Evolutionary conservation across 1,140 invertebrate species (phyloP), one percentile per base, ranked within the genome.

Genomic region (Batillaria attramentaria): DNA sequence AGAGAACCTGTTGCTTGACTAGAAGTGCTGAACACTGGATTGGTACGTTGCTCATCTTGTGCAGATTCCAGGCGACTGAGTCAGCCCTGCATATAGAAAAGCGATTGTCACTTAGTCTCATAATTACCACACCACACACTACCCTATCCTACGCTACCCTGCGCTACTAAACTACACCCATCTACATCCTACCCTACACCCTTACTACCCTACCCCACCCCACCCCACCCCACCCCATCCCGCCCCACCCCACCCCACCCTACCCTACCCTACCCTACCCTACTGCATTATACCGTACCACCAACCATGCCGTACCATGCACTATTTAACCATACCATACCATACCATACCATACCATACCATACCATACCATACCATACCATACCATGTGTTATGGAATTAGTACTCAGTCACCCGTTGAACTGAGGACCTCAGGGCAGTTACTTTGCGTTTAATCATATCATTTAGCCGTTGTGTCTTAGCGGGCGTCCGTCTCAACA

Each of bases 51-150:
- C 99, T 98, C 87, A 99, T 93, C 91, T 99, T 99, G 90, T 99
- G 98, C 35, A 98, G 97, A 92, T 99, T 99, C 98, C 98, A 99
- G 66, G 97, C 98, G 35, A 99, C 95, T 4, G 97, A 99, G 87
- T 98, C 94, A 78, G 97, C 96, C 84, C 97, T 98, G 92, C n/a
- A 94, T 93, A 72, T 35, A 72, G 41, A 68, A 66, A 4, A 18
- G 31, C 1, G 6, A 6, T 1, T 37, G 35, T 8, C 28, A 50
- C 46, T 24, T 13, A 10, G 46, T 24, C 46, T 13, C 46, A 50
- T 24, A 10, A 50, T 50, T 50, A 50, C 46, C 31, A 65, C 31
- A 33, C 31, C 10, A 62, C 57, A 62, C 57, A 62, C 57, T 50
- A 50, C 46, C 46, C 10, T 50, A 50, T 24, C 46, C 10, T 50